Conservation (phyloP, 2,113 vertebrate species). For the Psittacula cyanocephala region DNA sequence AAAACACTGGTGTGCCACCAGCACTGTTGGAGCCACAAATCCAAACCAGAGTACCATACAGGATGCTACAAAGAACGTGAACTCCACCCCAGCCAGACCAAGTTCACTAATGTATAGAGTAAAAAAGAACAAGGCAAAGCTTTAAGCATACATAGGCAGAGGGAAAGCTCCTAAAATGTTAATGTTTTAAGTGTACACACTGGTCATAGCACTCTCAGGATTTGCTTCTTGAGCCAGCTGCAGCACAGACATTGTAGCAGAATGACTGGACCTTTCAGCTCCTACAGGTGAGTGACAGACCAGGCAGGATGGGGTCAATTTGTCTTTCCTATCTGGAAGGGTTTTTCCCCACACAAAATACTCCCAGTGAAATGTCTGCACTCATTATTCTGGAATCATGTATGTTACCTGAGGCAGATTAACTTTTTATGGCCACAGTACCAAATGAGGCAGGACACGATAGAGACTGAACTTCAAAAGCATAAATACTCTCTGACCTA, state of each 20-base stretch:
- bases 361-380: neutral
- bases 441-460: neutral
- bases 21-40: neutral
- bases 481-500: neutral
- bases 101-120: neutral
- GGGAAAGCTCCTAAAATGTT: neutral
- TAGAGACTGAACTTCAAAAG: neutral
- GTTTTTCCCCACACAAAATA: rapidly evolving
- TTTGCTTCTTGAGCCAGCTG: neutral
- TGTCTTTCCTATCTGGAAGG: neutral
- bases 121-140: neutral
- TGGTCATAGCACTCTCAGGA: neutral
- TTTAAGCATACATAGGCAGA: neutral
- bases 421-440: neutral
- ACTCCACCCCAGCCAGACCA: neutral
- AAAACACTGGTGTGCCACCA: neutral
- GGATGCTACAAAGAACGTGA: neutral
- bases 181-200: neutral
- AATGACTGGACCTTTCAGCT: neutral
- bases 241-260: neutral
- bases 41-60: neutral
- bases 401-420: neutral
- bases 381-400: neutral
- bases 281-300: neutral
- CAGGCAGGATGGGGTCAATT: neutral